Percentiles rank a stretch among this genome's conserved stretches.
Evolutionary conservation across 2,888 invertebrate genomes (phyloP).

Genomic region (Odontothrips loti): DNA sequence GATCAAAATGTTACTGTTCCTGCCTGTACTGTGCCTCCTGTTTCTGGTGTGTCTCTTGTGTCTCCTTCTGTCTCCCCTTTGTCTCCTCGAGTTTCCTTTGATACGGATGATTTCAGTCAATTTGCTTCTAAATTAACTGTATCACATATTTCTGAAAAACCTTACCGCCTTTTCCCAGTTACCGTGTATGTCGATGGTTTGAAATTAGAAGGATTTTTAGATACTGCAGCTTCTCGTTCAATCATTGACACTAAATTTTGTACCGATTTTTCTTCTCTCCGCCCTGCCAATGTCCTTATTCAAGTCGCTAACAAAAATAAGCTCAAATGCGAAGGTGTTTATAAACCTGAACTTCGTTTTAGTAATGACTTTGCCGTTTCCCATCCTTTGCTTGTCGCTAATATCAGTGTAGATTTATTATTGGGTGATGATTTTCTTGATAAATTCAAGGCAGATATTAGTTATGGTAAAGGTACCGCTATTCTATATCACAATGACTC

Average conservation of each 20-base stretch:
- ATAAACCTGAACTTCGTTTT: background rate
- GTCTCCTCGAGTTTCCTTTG: background rate
- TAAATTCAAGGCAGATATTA: background rate
- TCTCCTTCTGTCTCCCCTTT: background rate
- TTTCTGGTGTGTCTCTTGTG: background rate
- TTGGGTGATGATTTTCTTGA: background rate
- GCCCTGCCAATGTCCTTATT: background rate
- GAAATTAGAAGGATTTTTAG: no score
- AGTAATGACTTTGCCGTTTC: background rate
- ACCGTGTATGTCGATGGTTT: no score
- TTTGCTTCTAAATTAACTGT: background rate
- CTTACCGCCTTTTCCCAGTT: background rate
- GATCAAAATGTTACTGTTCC: no score
- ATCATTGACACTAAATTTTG: no score
- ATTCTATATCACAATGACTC: background rate
- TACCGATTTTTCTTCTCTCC: no score
- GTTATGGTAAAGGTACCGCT: background rate
- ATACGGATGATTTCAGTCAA: background rate
- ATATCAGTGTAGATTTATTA: background rate
- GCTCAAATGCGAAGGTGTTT: background rate
- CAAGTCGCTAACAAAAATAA: background rate
- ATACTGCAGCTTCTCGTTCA: no score
- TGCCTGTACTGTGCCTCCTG: background rate
- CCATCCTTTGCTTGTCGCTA: background rate
- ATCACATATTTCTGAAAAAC: background rate